Conservation (phyloP, 2,113 vertebrate genomes). For the Tupaia tana region DNA sequence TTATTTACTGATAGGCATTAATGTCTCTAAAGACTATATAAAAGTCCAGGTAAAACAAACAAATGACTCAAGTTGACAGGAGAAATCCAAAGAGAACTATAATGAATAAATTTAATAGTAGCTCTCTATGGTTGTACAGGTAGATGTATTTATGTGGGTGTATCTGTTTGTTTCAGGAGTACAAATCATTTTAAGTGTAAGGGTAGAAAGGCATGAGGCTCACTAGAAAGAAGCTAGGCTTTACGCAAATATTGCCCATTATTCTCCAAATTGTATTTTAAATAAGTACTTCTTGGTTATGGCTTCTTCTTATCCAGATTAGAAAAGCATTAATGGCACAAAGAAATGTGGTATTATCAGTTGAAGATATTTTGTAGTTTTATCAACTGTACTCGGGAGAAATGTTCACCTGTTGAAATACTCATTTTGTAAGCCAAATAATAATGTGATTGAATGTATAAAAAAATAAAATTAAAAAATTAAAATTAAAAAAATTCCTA, state of each 20-base stretch:
- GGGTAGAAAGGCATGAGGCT: neutral
- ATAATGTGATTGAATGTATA: no score
- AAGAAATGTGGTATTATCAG: no score
- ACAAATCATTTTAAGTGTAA: neutral
- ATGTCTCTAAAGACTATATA: constrained; percentile 15
- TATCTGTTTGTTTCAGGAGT: neutral
- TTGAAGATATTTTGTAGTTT: no score
- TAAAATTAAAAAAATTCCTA: no score
- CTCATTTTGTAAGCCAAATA: no score
- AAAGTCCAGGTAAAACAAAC: constrained; percentile 22
- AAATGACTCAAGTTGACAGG: neutral
- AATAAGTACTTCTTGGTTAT: neutral
- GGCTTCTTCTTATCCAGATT: neutral
- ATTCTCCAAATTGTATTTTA: neutral
- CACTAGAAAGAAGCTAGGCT: neutral
- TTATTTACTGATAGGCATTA: constrained; percentile 14
- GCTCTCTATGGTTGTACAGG: neutral
- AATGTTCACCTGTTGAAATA: no score
- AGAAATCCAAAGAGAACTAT: neutral
- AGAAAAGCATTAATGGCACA: neutral
- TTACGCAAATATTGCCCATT: neutral
- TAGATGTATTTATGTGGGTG: neutral
- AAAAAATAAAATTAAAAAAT: no score
- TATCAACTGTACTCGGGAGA: no score
- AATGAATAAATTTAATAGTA: neutral